These are phyloP conservation scores for Conopomorpha cramerella DNA, from an alignment of 1,140 invertebrate genomes.

Conservation along the genomic window DNA sequence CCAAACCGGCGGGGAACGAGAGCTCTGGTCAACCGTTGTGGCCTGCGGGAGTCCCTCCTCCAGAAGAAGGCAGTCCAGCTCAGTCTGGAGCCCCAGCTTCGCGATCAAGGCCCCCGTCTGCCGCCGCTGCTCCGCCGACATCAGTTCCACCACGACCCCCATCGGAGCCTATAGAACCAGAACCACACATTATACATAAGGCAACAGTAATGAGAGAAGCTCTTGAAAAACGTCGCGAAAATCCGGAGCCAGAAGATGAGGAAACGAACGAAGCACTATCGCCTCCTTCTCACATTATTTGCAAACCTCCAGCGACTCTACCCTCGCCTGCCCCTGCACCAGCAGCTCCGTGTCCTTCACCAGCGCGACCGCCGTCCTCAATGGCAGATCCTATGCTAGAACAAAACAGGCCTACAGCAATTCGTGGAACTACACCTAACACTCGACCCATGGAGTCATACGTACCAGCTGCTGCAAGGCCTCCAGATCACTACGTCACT, in stretches of 20 bases:
- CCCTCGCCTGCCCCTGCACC: slow-evolving; percentile 42
- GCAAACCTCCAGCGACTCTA: slow-evolving; percentile 27
- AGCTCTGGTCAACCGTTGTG: slow-evolving; percentile 38
- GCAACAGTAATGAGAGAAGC: slow-evolving; percentile 59
- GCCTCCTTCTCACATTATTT: slow-evolving; percentile 49
- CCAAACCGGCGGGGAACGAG: slow-evolving; percentile 59
- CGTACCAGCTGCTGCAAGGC: too few species aligned
- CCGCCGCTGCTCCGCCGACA: slow-evolving; percentile 30
- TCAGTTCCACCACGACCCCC: slow-evolving; percentile 31
- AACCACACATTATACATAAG: slow-evolving; percentile 54
- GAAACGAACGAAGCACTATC: slow-evolving; percentile 40
- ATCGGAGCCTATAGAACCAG: slow-evolving; percentile 47
- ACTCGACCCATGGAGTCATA: too few species aligned
- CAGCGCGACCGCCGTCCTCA: slow-evolving; percentile 30
- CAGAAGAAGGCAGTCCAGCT: slow-evolving; percentile 49
- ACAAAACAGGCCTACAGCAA: too few species aligned
- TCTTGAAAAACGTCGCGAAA: slow-evolving; percentile 50
- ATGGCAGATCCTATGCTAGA: too few species aligned
- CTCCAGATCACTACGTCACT: slow-evolving; percentile 27
- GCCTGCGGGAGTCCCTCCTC: slow-evolving; percentile 32
- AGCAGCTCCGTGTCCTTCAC: slow-evolving; percentile 32
- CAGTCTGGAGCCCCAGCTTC: slow-evolving; percentile 36
- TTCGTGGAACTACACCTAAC: too few species aligned
- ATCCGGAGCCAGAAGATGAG: slow-evolving; percentile 45
- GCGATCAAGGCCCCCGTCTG: slow-evolving; percentile 39